phyloP scores from a whole-genome alignment of 2,888 invertebrate genomes.

The Oscheius sp. region DNA sequence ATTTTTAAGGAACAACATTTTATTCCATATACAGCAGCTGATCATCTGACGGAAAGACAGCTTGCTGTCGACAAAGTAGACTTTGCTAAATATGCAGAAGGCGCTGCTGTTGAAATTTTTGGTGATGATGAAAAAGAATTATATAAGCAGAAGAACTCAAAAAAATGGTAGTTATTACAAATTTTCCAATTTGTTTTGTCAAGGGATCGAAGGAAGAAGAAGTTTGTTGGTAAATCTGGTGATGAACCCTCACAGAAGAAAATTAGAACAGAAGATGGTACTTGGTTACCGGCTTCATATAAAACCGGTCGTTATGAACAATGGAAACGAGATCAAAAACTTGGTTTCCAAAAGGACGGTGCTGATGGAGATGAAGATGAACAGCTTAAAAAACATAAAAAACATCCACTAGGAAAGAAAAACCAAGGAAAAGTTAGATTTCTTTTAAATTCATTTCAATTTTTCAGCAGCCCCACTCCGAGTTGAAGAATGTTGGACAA shows the following conservation, averaged over 20 bases:
- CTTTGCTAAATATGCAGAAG: slow-evolving; percentile 83
- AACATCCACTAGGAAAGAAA: slow-evolving; percentile 25
- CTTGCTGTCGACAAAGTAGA: slow-evolving; percentile 58
- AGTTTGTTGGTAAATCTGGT: slow-evolving; percentile 78
- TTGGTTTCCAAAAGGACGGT: slow-evolving; percentile 32
- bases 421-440: slow-evolving; percentile 4
- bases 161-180: slow-evolving; percentile 54
- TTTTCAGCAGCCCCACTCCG: slow-evolving; percentile 37
- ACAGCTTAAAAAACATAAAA: neutral
- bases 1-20: slow-evolving; percentile 54
- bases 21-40: slow-evolving; percentile 58
- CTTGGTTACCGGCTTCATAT: slow-evolving; percentile 83
- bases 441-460: neutral
- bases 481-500: slow-evolving; percentile 47
- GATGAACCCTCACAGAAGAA: slow-evolving; percentile 76
- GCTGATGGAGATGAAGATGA: slow-evolving; percentile 24
- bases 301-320: slow-evolving; percentile 81
- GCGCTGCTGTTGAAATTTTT: slow-evolving; percentile 83
- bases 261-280: slow-evolving; percentile 90
- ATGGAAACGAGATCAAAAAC: slow-evolving; percentile 67
- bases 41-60: slow-evolving; percentile 57
- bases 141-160: slow-evolving; percentile 58
- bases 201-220: slow-evolving; percentile 94
- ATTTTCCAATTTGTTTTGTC: slow-evolving; percentile 21
- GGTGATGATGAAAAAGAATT: slow-evolving; percentile 79